A percentile compares a stretch with the other conserved stretches of the same genome.
Conservation (phyloP, 2,113 vertebrate species). For the Mellivora capensis region DNA sequence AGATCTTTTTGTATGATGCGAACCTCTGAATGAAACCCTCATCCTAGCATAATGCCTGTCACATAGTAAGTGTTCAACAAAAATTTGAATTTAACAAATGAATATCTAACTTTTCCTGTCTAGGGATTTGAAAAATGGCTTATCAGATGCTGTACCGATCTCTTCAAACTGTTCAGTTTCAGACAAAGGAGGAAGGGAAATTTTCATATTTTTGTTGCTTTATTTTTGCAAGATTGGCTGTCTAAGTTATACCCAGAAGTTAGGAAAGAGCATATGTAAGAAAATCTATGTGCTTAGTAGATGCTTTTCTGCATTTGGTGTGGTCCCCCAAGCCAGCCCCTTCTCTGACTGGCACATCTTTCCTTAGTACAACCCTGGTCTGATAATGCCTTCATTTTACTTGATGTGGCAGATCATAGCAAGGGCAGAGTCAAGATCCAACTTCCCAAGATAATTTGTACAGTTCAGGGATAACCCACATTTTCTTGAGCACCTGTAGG, state of each 20-base stretch:
- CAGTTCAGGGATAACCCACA: not conserved
- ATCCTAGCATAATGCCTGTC: not conserved
- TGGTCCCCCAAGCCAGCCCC: not conserved
- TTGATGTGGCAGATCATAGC: not conserved
- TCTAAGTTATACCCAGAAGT: not conserved
- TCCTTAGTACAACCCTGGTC: not conserved
- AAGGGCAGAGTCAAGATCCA: not conserved
- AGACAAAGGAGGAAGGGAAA: not conserved
- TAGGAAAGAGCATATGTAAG: not conserved
- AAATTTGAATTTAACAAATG: not conserved
- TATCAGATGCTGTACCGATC: not conserved
- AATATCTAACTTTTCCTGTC: not conserved
- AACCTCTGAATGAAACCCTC: not conserved
- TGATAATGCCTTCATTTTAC: not conserved
- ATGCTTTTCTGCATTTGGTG: not conserved
- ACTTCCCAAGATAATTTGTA: not conserved
- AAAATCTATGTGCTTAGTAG: not conserved
- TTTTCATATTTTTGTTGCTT: not conserved
- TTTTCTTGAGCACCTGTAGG: not conserved
- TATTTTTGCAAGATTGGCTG: not conserved
- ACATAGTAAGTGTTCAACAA: conserved; percentile 3
- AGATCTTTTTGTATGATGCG: not conserved
- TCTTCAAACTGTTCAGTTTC: not conserved
- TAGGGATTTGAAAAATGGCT: not conserved
- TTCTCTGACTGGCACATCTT: not conserved